Evolutionary conservation across 1,140 invertebrate species (phyloP).

Genomic region (Hetaerina americana): DNA sequence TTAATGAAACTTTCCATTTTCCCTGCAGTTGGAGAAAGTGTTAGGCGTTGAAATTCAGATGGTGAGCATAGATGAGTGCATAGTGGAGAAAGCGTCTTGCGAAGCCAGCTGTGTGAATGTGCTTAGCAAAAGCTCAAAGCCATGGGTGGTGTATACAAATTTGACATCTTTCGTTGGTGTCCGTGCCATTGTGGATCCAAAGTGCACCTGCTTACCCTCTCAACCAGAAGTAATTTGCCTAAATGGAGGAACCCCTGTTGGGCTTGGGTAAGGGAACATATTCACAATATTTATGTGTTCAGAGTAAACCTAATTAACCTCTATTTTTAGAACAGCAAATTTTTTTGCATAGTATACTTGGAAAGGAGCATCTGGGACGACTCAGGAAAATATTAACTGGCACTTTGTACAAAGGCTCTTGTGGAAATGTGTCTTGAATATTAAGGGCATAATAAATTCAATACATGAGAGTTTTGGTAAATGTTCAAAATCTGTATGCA

Average conservation of each 20-base stretch:
- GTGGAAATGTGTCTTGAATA: no score
- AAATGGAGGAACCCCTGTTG: conserved; percentile 55
- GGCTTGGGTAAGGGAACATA: conserved; percentile 36
- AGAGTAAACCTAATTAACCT: not conserved
- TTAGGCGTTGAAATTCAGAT: conserved; percentile 60
- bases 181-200: conserved; percentile 57
- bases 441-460: no score
- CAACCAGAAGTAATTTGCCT: conserved; percentile 34
- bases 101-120: conserved; percentile 57
- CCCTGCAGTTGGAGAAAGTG: conserved; percentile 45
- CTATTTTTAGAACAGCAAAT: not conserved
- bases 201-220: conserved; percentile 50
- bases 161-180: conserved; percentile 81
- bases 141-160: conserved; percentile 73
- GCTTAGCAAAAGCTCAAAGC: conserved; percentile 53
- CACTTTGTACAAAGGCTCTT: no score
- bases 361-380: no score
- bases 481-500: no score
- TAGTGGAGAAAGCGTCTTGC: conserved; percentile 56
- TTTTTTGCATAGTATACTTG: no score
- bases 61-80: conserved; percentile 78
- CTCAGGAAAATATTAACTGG: no score
- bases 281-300: not conserved
- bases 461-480: no score
- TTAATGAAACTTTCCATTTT: conserved; percentile 5